Conservation (phyloP, 1,140 invertebrate species). For the Zophobas atratus region DNA sequence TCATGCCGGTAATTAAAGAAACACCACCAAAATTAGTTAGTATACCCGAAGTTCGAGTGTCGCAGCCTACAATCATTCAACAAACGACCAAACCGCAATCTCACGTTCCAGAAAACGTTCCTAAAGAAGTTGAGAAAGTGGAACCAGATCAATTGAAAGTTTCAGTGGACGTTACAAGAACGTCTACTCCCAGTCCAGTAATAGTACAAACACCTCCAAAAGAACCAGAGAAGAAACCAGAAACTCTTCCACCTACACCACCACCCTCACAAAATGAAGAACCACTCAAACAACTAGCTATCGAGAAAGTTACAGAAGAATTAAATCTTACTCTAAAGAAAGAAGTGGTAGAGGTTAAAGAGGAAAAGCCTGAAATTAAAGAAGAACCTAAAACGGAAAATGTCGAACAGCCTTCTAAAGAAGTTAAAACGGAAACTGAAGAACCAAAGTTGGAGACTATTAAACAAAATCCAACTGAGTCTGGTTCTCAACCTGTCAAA, state of each 20-base stretch:
- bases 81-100: constrained; percentile 17
- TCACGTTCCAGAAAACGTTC: not conserved
- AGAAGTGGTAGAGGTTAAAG: constrained; percentile 43
- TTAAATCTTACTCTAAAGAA: constrained; percentile 57
- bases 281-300: constrained; percentile 55
- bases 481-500: constrained; percentile 54
- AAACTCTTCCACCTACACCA: constrained; percentile 8
- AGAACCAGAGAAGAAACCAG: constrained; percentile 50
- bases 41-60: constrained; percentile 12
- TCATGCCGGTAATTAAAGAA: constrained; percentile 65
- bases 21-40: constrained; percentile 48
- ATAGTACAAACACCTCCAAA: constrained; percentile 64
- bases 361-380: constrained; percentile 45
- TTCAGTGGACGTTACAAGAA: constrained; percentile 53
- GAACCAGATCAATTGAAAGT: constrained; percentile 26
- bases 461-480: constrained; percentile 23
- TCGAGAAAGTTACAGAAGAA: constrained; percentile 63
- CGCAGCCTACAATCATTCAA: constrained; percentile 18
- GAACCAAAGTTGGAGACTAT: constrained; percentile 44
- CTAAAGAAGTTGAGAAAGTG: constrained; percentile 12
- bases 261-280: constrained; percentile 34
- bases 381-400: constrained; percentile 39
- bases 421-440: constrained; percentile 46
- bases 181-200: constrained; percentile 71
- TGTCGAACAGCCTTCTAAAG: constrained; percentile 4